These are phyloP conservation scores for Cherax quadricarinatus DNA, from an alignment of 1,140 invertebrate genomes.

Conservation along the genomic window DNA sequence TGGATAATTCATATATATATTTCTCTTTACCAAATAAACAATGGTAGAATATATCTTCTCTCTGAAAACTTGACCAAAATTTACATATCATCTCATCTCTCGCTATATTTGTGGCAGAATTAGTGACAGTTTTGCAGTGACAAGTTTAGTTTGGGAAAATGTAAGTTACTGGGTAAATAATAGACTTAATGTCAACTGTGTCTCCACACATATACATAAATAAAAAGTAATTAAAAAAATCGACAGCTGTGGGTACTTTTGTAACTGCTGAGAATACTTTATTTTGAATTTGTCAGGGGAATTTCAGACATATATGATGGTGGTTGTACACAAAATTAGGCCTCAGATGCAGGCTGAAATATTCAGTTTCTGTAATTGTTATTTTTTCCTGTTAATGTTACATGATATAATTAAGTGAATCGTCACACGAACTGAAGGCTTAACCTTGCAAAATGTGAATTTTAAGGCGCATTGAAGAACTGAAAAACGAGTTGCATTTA, in stretches of 20 bases:
- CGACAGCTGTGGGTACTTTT: neutral
- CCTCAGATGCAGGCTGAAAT: too few relatives aligned
- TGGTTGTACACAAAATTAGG: too few relatives aligned
- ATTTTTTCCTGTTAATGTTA: too few relatives aligned
- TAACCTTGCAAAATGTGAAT: neutral
- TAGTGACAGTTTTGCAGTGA: neutral
- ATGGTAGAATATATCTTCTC: neutral
- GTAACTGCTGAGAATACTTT: neutral
- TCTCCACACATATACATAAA: neutral
- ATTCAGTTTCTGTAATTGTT: too few relatives aligned
- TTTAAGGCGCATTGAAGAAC: neutral
- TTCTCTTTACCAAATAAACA: neutral
- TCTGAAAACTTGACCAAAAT: slow-evolving; percentile 30
- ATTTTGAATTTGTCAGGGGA: too few relatives aligned
- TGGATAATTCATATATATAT: neutral
- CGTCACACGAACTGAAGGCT: too few relatives aligned
- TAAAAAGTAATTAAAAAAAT: neutral
- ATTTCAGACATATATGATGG: too few relatives aligned
- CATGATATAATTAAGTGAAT: too few relatives aligned
- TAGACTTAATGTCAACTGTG: neutral
- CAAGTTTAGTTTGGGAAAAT: neutral
- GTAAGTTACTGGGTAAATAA: neutral
- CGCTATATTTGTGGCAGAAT: slow-evolving; percentile 5
- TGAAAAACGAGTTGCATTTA: neutral
- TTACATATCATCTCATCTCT: slow-evolving; percentile 26